Percentiles rank a stretch among this genome's conserved stretches.
Evolutionary conservation across 2,113 vertebrate genomes (phyloP).

Genomic region (Elgaria multicarinata): DNA sequence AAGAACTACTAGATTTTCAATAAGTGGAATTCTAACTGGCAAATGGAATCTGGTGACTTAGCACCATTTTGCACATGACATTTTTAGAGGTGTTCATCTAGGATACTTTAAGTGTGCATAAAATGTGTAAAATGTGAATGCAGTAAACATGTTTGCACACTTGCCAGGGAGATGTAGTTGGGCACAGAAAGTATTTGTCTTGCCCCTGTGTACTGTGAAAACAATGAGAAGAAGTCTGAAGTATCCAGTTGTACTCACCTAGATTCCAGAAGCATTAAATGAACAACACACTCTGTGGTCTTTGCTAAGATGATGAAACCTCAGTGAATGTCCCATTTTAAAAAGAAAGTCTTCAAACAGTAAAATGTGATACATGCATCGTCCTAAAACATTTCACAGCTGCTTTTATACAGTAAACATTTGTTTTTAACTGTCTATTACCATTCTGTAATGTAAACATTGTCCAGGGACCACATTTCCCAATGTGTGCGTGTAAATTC

Average conservation of each 20-base stretch:
- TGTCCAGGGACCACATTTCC: neutral
- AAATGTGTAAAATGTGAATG: neutral
- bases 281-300: neutral
- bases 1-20: neutral
- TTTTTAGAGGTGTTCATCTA: neutral
- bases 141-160: neutral
- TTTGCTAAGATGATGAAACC: neutral
- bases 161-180: neutral
- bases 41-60: neutral
- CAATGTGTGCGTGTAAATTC: neutral
- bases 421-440: slow-evolving; percentile 6
- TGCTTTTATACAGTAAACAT: slow-evolving; percentile 55
- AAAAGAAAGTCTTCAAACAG: slow-evolving; percentile 17
- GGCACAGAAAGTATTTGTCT: neutral
- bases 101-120: neutral
- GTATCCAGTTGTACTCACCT: neutral
- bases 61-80: neutral
- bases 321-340: slow-evolving; percentile 24
- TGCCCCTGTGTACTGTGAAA: neutral
- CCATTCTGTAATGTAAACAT: slow-evolving; percentile 6
- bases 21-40: slow-evolving; percentile 9
- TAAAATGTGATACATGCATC: slow-evolving; percentile 43
- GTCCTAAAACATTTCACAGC: slow-evolving; percentile 59
- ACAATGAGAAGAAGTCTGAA: slow-evolving; percentile 1
- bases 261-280: neutral